These are phyloP conservation scores for Colletes gigas DNA, from an alignment of 1,140 invertebrate genomes.

Conservation along the genomic window DNA sequence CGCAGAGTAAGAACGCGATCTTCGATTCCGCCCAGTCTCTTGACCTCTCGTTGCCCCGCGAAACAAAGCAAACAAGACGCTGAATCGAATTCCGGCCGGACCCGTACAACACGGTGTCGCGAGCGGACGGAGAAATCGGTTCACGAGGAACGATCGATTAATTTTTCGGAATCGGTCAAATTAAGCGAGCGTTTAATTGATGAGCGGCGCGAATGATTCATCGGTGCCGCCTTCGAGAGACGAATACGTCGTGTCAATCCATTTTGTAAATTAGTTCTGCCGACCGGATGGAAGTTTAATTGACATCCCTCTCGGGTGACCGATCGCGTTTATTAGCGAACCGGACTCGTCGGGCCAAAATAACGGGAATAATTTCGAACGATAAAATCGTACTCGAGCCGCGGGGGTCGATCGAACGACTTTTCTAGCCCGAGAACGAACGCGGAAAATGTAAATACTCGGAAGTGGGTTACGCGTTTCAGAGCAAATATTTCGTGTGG, in stretches of 20 bases:
- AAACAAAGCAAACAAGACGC: constrained; percentile 9
- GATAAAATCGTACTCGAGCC: background rate
- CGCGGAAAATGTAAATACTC: background rate
- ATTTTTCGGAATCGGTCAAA: background rate
- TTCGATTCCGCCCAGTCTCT: constrained; percentile 9
- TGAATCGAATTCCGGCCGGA: background rate
- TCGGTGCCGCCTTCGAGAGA: background rate
- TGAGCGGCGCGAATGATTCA: background rate
- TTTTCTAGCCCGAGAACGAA: background rate
- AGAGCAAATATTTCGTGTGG: too few species aligned
- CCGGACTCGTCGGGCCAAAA: background rate
- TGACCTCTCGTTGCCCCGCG: background rate
- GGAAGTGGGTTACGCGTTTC: too few species aligned
- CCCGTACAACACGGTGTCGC: too few species aligned
- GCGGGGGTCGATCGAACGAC: background rate
- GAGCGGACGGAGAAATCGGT: too few species aligned
- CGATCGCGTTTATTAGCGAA: constrained; percentile 7
- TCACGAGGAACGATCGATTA: too few species aligned
- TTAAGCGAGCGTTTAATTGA: background rate
- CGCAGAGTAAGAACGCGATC: background rate
- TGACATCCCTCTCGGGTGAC: background rate
- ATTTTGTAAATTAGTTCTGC: background rate
- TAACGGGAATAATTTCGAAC: background rate
- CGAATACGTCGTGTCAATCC: too few species aligned
- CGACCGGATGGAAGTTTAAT: background rate